Base-by-base conservation (phyloP, 1,140 invertebrate species). In the Pectinophora gossypiella region DNA sequence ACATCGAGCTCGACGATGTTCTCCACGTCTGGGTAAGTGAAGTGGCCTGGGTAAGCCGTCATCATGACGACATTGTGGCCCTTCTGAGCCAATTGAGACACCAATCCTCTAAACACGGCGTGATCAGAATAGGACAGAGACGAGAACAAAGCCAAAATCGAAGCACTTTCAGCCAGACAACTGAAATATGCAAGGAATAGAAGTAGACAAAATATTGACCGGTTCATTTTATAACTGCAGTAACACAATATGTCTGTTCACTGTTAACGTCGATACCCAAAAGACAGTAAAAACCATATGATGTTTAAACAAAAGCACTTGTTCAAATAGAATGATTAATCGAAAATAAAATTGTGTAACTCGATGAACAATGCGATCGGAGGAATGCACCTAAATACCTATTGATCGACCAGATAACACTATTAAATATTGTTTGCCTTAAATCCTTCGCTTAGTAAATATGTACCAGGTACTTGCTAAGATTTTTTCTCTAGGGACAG, bases 41-140 rank as follows among this genome's bases (percentile, higher is more conserved):
- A 79, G 15, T 82, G 68, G 1, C 84, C 80, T n/a, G 84, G 84
- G 56, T 81, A 87, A 7, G 84, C 72, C 19, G 84, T 87, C 84
- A 87, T 85, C 7, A 85, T 48, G 5, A 83, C 75, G 3, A 84
- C 43, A 7, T 64, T 60, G 45, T 87, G 80, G 4, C 82, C 81
- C 50, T 49, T 66, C 40, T 73, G 72, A 16, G 67, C 62, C 1
- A 87, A 67, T 19, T 69, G 56, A 9, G 74, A 73, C 12, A 83
- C 36, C 56, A 79, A 85, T 42, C 70, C 75, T 59, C 78, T 57
- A 44, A 62, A 87, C 0, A 87, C 74, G n/a, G 76, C 48, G 51
- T 87, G 80, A 51, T 85, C 81, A 32, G 80, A 47, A 54, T 70
- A 85, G 16, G 84, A 87, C 19, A 87, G 48, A n/a, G 80, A 72